Percentiles rank a stretch among this genome's conserved stretches.
These are phyloP conservation scores for Volucella bombylans DNA, from an alignment of 2,888 invertebrate genomes.

Conservation along the genomic window DNA sequence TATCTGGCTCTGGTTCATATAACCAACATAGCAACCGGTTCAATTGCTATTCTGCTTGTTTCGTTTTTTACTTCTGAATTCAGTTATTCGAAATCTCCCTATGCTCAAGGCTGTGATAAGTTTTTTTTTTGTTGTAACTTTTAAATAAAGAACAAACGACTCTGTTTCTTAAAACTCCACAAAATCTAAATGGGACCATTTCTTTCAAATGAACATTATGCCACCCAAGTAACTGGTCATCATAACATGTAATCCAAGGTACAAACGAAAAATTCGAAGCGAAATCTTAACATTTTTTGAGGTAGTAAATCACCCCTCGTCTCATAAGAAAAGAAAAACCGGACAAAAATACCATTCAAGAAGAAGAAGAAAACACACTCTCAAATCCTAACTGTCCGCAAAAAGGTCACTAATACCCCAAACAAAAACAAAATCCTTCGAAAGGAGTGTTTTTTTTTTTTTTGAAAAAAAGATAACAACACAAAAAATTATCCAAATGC, in stretches of 20 bases:
- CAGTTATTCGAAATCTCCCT: too few relatives aligned
- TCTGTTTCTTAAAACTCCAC: too few relatives aligned
- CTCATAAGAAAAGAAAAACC: neutral
- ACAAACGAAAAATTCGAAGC: conserved; percentile 14
- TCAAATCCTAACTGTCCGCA: conserved; percentile 46
- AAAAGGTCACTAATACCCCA: conserved; percentile 50
- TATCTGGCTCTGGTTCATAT: too few relatives aligned
- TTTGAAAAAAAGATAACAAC: neutral
- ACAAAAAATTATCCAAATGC: conserved; percentile 6
- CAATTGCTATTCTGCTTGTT: too few relatives aligned
- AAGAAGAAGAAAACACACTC: conserved; percentile 11
- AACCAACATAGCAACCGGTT: too few relatives aligned
- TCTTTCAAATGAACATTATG: neutral
- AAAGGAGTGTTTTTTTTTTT: conserved; percentile 16
- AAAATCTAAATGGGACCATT: too few relatives aligned
- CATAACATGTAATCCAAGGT: conserved; percentile 31
- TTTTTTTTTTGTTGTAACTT: too few relatives aligned
- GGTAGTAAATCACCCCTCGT: conserved; percentile 30
- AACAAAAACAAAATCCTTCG: conserved; percentile 30
- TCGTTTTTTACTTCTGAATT: too few relatives aligned
- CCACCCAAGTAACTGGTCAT: conserved; percentile 47
- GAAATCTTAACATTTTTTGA: conserved; percentile 17
- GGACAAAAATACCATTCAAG: neutral
- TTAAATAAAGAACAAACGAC: too few relatives aligned
- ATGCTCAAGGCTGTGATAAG: too few relatives aligned